Base-by-base conservation (phyloP, 1,140 invertebrate genomes). In the Neodiprion virginianus region DNA sequence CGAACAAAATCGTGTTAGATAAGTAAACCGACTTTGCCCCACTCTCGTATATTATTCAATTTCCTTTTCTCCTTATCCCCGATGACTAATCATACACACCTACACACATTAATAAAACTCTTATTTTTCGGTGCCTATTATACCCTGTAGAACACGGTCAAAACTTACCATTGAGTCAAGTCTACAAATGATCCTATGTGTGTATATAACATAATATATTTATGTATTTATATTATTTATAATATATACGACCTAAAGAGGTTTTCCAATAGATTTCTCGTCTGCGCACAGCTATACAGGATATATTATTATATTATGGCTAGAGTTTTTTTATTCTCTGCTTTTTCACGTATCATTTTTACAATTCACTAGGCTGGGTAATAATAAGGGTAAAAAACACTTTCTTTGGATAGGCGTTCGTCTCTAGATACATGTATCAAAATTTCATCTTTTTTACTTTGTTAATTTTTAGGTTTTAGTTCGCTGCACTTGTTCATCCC, bases 121-220 rank as follows among this genome's bases (percentile, higher is more conserved):
- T 40, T 40, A 12, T 61, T 61, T 7, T 8, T 61, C 53, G 48
- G 4, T 67, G 40, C 69, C 74, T 78, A 40, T 40, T 40, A 78
- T 78, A 78, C 77, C 77, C 77, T 78, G 77, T 78, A 74, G 72
- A 78, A 78, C 74, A 78, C 74, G 72, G 74, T 78, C 72, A 74
- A 74, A 75, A 75, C 72, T 77, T 75, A 74, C 75, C 47, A 47
- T 72, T 77, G 71, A 69, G 75, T 75, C 73, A 77, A 77, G 73
- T 75, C 76, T 77, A 77, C 76, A 71, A 77, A 75, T 74, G 69
- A 76, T 76, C 66, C 49, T 69, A 73, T 69, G 48, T 21, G 66
- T 21, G 53, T 21, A 49, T 71, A 71, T 61, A 67, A 68, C 47
- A 71, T 71, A 67, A 65, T 71, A 67, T 70, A 48, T 73, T 68